phyloP scores from a whole-genome alignment of 2,888 invertebrate genomes.

The Metalampra italica region DNA sequence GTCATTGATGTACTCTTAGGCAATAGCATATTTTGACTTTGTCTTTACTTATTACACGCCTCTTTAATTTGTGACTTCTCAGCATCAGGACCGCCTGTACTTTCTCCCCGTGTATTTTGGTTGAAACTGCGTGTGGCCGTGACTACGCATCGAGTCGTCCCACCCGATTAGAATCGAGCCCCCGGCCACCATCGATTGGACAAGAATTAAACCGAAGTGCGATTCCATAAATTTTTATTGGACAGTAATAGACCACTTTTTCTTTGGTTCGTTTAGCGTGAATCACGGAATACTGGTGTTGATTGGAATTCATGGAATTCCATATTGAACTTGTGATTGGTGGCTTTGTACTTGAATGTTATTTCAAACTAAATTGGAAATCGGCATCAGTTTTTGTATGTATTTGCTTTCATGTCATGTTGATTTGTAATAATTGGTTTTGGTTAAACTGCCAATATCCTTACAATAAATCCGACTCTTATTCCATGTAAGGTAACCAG shows the following conservation, averaged over 20 bases:
- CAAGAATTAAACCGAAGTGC: slow-evolving; percentile 42
- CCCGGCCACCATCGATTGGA: slow-evolving; percentile 40
- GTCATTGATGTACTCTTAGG: no score
- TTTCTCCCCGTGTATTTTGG: background rate
- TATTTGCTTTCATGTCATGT: no score
- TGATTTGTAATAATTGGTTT: no score
- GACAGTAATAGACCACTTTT: slow-evolving; percentile 29
- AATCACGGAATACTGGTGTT: background rate
- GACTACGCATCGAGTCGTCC: slow-evolving; percentile 36
- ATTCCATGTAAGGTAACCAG: no score
- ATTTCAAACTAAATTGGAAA: no score
- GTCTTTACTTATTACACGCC: no score
- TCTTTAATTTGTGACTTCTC: background rate
- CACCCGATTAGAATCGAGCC: slow-evolving; percentile 49
- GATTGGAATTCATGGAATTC: background rate
- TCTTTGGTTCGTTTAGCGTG: background rate
- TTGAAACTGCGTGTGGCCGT: slow-evolving; percentile 48
- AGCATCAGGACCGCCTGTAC: background rate
- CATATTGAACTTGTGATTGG: background rate
- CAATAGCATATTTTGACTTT: no score
- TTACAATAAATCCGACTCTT: no score
- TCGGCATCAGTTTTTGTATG: no score
- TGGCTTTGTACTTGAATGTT: no score
- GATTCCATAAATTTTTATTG: slow-evolving; percentile 43
- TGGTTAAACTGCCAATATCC: no score